Evolutionary conservation across 1,140 invertebrate genomes (phyloP).

Genomic region (Halesus radiatus): DNA sequence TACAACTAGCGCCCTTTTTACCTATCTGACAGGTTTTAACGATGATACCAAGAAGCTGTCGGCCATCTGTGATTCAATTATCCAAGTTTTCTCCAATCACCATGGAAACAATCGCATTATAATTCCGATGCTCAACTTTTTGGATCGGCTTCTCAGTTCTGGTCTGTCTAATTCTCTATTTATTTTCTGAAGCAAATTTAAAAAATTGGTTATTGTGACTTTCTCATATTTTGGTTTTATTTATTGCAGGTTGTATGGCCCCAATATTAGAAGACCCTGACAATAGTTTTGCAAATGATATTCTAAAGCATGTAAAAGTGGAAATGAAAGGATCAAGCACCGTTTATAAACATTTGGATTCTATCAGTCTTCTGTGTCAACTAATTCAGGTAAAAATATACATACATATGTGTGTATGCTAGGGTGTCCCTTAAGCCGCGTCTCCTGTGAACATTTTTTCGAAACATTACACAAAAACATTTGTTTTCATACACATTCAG

Average conservation of each 20-base stretch:
- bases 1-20: conserved; percentile 80
- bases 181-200: neutral
- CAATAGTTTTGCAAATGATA: conserved; percentile 77
- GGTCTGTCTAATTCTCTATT: conserved; percentile 60
- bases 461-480: too few relatives aligned
- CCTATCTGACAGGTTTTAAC: conserved; percentile 74
- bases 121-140: conserved; percentile 84
- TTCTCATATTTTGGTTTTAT: conserved; percentile 32
- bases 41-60: conserved; percentile 69
- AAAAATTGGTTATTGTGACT: too few relatives aligned
- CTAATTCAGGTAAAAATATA: conserved; percentile 76
- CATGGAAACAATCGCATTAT: conserved; percentile 85
- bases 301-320: conserved; percentile 80
- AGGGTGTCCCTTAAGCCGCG: too few relatives aligned
- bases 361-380: conserved; percentile 84
- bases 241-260: conserved; percentile 74
- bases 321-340: conserved; percentile 82
- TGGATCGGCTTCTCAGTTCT: conserved; percentile 85
- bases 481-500: too few relatives aligned
- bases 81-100: conserved; percentile 81
- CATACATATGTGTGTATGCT: too few relatives aligned
- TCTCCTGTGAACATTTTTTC: too few relatives aligned
- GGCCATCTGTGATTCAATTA: conserved; percentile 76
- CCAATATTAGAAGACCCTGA: conserved; percentile 75
- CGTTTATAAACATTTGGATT: conserved; percentile 84